Conservation (phyloP, 2,113 vertebrate species). For the Gallinago paraguaiae region DNA sequence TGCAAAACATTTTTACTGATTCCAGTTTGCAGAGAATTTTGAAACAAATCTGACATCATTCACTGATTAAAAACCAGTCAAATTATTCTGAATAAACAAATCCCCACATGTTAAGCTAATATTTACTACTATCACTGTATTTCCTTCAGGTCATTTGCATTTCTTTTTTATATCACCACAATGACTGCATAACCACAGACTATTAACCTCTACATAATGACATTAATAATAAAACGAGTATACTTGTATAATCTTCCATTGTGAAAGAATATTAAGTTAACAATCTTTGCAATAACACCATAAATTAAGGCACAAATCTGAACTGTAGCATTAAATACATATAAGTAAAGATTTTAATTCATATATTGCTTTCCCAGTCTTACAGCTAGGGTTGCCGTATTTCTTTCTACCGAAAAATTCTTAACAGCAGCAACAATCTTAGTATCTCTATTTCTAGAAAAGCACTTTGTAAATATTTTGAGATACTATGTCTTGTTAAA, state of each 20-base stretch:
- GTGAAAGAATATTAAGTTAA: background rate
- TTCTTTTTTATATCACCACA: background rate
- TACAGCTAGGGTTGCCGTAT: background rate
- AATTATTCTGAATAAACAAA: background rate
- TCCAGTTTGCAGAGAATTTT: background rate
- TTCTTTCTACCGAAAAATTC: background rate
- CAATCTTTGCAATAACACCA: background rate
- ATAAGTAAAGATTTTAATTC: background rate
- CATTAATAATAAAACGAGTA: background rate
- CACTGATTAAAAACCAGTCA: background rate
- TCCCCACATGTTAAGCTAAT: background rate
- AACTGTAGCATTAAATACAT: background rate
- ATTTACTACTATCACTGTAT: background rate
- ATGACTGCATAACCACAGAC: background rate
- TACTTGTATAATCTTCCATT: background rate
- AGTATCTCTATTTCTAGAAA: background rate
- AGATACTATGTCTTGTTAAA: background rate
- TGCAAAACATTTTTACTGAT: background rate
- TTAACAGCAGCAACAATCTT: background rate
- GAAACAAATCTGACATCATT: background rate
- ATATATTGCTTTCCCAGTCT: background rate
- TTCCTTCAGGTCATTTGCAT: background rate
- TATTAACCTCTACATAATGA: background rate
- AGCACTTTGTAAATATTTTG: background rate
- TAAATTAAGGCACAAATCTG: constrained; percentile 10